Conservation (phyloP, 1,140 invertebrate species). For the Drosophila subobscura region DNA sequence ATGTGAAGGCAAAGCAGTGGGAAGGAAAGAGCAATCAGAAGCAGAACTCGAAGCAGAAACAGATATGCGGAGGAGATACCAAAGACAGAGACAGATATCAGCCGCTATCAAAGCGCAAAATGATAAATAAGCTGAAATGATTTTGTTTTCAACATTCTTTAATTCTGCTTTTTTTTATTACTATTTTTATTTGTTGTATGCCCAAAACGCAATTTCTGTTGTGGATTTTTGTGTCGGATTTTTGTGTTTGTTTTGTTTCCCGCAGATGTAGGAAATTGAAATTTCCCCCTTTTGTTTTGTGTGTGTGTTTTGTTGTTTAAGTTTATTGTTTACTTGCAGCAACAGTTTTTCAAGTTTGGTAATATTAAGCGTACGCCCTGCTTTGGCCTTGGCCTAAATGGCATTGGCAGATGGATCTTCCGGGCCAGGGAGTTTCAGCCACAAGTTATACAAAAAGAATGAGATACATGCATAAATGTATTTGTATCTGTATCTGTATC, state of each 20-base stretch:
- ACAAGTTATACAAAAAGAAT: conserved; percentile 34
- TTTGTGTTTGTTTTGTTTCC: conserved; percentile 22
- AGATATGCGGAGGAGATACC: conserved; percentile 5
- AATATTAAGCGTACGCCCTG: conserved; percentile 44
- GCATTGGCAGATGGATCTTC: not conserved
- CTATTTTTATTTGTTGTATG: conserved; percentile 24
- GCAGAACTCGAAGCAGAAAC: not conserved
- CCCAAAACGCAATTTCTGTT: conserved; percentile 65
- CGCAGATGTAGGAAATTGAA: conserved; percentile 42
- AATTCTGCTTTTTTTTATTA: conserved; percentile 7
- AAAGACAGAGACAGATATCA: conserved; percentile 56
- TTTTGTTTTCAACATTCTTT: conserved; percentile 37
- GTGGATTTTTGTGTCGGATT: conserved; percentile 14
- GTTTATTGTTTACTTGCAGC: conserved; percentile 16
- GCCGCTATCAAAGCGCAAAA: conserved; percentile 68
- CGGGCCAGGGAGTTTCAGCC: conserved; percentile 25
- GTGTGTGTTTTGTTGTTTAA: conserved; percentile 4
- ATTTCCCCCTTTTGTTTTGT: conserved; percentile 14
- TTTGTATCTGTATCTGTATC: conserved; percentile 27
- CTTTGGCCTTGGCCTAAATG: conserved; percentile 37
- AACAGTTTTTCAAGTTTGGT: conserved; percentile 13
- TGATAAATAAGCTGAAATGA: conserved; percentile 78
- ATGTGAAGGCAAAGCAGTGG: conserved; percentile 8
- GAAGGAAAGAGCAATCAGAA: conserved; percentile 2
- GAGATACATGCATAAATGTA: conserved; percentile 46